phyloP scores from a whole-genome alignment of 2,888 invertebrate species.

The Drosophila yooni region DNA sequence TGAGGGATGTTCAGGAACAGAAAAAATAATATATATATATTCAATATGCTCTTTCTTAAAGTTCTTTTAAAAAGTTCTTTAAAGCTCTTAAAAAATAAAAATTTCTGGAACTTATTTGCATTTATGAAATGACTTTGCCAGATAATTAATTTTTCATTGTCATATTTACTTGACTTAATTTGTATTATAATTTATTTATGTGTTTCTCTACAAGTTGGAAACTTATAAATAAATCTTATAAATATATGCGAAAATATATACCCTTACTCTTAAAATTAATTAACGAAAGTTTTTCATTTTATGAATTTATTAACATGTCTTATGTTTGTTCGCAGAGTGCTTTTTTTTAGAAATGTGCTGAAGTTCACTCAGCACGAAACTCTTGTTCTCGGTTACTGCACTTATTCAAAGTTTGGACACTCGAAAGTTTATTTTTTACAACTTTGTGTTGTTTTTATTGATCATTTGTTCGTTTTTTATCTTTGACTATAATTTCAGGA shows the following conservation, averaged over 20 bases:
- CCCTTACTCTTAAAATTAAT: not conserved
- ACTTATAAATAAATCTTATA: not conserved
- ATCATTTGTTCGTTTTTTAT: not conserved
- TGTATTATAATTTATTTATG: not conserved
- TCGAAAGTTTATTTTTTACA: slow-evolving; percentile 3
- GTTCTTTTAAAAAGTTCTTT: not conserved
- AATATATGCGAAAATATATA: not conserved
- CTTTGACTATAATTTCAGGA: not conserved
- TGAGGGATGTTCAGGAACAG: not conserved
- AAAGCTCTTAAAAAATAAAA: not conserved
- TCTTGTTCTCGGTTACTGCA: not conserved
- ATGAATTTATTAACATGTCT: not conserved
- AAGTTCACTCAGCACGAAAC: not conserved
- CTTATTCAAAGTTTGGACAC: slow-evolving; percentile 1
- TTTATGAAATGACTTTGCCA: not conserved
- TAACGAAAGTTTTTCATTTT: not conserved
- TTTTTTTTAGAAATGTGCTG: not conserved
- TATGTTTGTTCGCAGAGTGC: not conserved
- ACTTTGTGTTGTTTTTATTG: not conserved
- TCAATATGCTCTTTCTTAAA: not conserved
- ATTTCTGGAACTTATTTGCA: not conserved
- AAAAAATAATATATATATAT: not conserved
- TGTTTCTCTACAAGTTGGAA: not conserved
- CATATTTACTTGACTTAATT: not conserved
- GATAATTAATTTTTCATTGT: slow-evolving; percentile 1